Evolutionary conservation across 2,888 invertebrate species (phyloP).

Genomic region (Conus canariensis): DNA sequence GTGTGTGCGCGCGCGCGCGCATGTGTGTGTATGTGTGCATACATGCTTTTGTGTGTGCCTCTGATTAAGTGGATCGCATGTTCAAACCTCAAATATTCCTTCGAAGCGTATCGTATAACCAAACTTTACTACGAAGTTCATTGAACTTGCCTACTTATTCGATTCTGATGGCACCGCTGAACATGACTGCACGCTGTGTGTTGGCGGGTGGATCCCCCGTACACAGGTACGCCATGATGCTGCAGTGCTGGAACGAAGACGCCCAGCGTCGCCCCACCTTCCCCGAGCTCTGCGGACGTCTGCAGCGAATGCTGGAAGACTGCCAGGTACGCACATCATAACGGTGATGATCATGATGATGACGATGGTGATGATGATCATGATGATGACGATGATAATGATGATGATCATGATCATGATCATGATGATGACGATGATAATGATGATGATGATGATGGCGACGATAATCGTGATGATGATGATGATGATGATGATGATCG

Average conservation of each 20-base stretch:
- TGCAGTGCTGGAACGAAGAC: conserved; percentile 73
- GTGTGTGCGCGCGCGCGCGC: background rate
- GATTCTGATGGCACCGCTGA: too few relatives aligned
- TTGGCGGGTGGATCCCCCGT: too few relatives aligned
- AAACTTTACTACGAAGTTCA: too few relatives aligned
- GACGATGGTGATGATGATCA: background rate
- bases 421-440: background rate
- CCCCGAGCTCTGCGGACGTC: conserved; percentile 62
- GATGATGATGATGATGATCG: background rate
- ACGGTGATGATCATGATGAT: background rate
- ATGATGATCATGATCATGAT: background rate
- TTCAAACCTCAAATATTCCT: too few relatives aligned
- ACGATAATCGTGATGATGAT: conserved; percentile 6
- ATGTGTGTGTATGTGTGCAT: background rate
- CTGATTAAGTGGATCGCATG: too few relatives aligned
- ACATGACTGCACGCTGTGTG: too few relatives aligned
- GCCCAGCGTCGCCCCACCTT: conserved; percentile 72
- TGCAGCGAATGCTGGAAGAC: conserved; percentile 71
- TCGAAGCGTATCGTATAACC: too few relatives aligned
- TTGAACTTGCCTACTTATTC: too few relatives aligned
- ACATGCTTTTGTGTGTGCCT: too few relatives aligned
- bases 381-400: background rate
- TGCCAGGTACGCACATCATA: conserved; percentile 61
- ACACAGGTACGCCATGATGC: conserved; percentile 74
- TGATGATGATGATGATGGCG: background rate